Base-by-base conservation (phyloP, 37 sponge, comb jelly and placozoan species). In the Eunapius fragilis region DNA sequence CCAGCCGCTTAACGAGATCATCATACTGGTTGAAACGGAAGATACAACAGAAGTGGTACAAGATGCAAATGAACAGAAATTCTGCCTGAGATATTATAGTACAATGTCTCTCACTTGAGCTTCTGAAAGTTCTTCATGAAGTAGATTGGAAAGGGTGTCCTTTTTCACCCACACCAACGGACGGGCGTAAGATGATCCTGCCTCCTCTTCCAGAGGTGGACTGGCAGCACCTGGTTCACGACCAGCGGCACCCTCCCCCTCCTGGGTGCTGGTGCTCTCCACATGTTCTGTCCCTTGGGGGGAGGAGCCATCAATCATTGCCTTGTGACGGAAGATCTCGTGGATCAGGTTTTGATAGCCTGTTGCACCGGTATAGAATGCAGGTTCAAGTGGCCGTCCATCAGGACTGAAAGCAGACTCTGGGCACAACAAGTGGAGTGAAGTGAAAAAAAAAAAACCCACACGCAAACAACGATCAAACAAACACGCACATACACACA, bases 341-440 rank as follows among this genome's bases (percentile, higher is more conserved):
- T 88, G 78, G 0, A 85, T 22, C 13, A 89, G 36, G 73, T 90
- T 85, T 32, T 91, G 75, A 74, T 86, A 96, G n/a, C 70, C 68
- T 12, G 92, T 92, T 25, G 75, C 74, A 17, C 93, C 90, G 38
- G 95, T 91, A 81, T 87, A 96, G 89, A 92, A 96, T 6, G 78
- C 92, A 78, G 97, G 69, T 30, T 90, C 95, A 12, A 86, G 13
- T 0, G 97, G 97, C 0, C 94, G 86, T 9, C 84, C 92, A 72
- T 85, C 70, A 35, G 30, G 5, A 26, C 72, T 76, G 71, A 89
- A 85, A 12, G 26, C 25, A 74, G 82, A 13, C 28, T 81, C 89
- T 88, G 26, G 0, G 17, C 68, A 69, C 31, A 47, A 28, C 33
- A 80, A 49, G 13, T 28, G 22, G 49, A 2, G 12, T 3, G 30